Percentiles rank a stretch among this genome's conserved stretches.
Evolutionary conservation across 2,113 vertebrate genomes (phyloP).

Genomic region (Vombatus ursinus): DNA sequence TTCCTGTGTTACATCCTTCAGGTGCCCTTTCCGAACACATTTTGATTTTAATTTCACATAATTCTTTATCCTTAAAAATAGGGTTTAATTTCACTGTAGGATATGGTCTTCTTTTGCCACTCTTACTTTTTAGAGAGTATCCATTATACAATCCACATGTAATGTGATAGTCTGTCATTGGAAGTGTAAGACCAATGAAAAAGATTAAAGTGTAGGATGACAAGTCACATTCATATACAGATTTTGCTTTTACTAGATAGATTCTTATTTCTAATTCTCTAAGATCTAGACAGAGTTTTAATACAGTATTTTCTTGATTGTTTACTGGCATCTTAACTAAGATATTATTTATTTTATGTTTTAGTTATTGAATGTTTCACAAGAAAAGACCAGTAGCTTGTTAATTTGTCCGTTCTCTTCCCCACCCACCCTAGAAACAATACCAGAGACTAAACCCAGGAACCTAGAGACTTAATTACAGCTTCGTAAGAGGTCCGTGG

Average conservation of each 20-base stretch:
- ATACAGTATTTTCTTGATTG: slow-evolving; percentile 22
- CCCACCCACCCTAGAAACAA: slow-evolving; percentile 25
- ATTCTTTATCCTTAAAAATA: slow-evolving; percentile 9
- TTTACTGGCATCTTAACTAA: not conserved
- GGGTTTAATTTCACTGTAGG: not conserved
- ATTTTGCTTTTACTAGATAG: slow-evolving; percentile 6
- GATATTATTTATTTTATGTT: slow-evolving; percentile 8
- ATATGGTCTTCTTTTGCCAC: not conserved
- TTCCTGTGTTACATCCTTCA: not conserved
- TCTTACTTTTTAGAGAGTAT: not conserved
- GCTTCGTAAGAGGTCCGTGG: not conserved
- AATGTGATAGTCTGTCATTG: slow-evolving; percentile 22
- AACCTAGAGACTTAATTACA: slow-evolving; percentile 10
- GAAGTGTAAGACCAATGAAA: not conserved
- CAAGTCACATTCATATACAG: slow-evolving; percentile 43
- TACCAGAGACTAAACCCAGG: not conserved
- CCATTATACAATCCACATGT: not conserved
- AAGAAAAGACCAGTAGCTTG: slow-evolving; percentile 2
- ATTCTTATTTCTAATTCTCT: not conserved
- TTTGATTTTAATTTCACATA: slow-evolving; percentile 41
- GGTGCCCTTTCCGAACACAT: not conserved
- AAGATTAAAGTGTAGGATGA: not conserved
- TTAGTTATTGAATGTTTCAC: slow-evolving; percentile 10
- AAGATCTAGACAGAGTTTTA: slow-evolving; percentile 25
- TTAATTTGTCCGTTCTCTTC: not conserved